Evolutionary conservation across 2,797 vertebrate species (phyloP).

Genomic region (Pogoniulus pusillus): DNA sequence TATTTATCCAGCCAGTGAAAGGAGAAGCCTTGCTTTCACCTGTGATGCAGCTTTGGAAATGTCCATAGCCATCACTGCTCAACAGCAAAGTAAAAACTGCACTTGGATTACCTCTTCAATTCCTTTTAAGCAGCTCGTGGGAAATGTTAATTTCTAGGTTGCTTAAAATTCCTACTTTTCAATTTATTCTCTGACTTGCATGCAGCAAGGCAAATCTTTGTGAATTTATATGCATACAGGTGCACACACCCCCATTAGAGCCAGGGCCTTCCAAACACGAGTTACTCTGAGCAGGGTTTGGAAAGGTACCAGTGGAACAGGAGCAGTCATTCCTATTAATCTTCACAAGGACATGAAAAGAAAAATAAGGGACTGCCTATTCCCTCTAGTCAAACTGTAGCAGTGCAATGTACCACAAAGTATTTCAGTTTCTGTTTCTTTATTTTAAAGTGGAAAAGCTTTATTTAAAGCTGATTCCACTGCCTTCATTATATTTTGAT

Average conservation of each 20-base stretch:
- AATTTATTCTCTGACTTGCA: background rate
- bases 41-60: background rate
- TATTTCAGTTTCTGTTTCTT: background rate
- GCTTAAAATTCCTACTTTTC: background rate
- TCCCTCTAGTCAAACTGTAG: background rate
- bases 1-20: constrained; percentile 57
- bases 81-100: background rate
- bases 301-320: background rate
- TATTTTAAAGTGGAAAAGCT: background rate
- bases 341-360: background rate
- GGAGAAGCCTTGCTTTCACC: constrained; percentile 28
- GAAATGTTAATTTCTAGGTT: constrained; percentile 11
- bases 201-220: background rate
- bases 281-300: background rate
- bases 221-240: background rate
- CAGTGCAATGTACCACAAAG: background rate
- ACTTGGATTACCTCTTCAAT: background rate
- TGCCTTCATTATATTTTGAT: background rate
- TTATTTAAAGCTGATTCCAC: background rate
- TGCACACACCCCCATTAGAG: background rate
- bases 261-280: background rate
- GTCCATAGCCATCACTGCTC: constrained; percentile 17
- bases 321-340: background rate
- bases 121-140: constrained; percentile 31
- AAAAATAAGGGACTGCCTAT: background rate